A percentile compares a stretch with the other conserved stretches of the same genome.
phyloP scores from a whole-genome alignment of 2,797 vertebrate genomes.

The Cyclopterus lumpus region DNA sequence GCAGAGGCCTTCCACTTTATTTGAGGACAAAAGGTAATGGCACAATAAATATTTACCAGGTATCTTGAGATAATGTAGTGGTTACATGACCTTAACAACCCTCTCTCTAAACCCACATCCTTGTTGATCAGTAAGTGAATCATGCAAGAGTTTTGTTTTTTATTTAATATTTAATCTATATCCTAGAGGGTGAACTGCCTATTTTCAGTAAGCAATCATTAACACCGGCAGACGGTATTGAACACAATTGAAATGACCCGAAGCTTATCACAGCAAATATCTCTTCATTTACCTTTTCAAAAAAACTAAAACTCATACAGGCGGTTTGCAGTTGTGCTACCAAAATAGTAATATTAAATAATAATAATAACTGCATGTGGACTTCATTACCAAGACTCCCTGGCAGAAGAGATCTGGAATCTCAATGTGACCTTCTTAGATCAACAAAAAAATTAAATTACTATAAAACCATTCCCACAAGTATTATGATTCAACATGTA shows the following conservation, averaged over 20 bases:
- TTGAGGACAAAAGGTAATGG: conserved; percentile 19
- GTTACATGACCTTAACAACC: conserved; percentile 16
- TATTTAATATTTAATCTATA: neutral
- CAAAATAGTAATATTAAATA: neutral
- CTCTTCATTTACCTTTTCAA: neutral
- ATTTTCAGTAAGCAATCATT: conserved; percentile 33
- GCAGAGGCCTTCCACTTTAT: neutral
- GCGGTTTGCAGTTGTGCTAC: neutral
- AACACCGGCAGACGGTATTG: neutral
- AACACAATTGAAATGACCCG: neutral
- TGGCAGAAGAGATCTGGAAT: neutral
- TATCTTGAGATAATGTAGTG: conserved; percentile 13
- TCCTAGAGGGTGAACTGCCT: neutral
- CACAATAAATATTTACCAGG: conserved; percentile 42
- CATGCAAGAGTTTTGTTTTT: neutral
- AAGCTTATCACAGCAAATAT: neutral
- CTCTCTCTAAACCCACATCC: conserved; percentile 14
- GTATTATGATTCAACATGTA: neutral
- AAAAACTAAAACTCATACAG: neutral
- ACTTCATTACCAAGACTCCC: neutral
- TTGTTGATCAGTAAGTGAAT: conserved; percentile 14
- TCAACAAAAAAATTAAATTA: neutral
- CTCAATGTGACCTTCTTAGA: neutral
- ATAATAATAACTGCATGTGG: neutral
- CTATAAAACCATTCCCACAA: neutral